These are phyloP conservation scores for Morone saxatilis DNA, from an alignment of 2,113 vertebrate species.

Conservation along the genomic window DNA sequence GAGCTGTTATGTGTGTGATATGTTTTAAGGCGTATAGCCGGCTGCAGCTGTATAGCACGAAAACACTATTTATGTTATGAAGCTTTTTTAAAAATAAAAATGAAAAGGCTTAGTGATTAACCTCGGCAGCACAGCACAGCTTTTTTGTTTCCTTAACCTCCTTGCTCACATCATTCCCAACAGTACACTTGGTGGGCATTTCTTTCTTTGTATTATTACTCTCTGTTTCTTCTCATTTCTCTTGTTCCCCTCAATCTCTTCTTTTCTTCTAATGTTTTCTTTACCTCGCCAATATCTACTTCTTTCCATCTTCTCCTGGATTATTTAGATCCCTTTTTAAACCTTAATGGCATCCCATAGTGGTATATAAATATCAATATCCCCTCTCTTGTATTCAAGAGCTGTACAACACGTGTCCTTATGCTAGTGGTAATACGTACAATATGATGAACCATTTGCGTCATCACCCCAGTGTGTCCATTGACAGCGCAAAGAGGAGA, in stretches of 20 bases:
- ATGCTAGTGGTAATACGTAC: no score
- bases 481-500: no score
- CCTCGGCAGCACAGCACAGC: not conserved
- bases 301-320: not conserved
- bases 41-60: not conserved
- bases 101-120: conserved; percentile 15
- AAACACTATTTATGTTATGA: conserved; percentile 15
- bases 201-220: not conserved
- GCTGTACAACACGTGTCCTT: no score
- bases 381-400: no score
- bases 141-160: not conserved
- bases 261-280: not conserved
- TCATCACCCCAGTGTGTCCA: no score
- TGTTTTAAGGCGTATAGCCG: conserved; percentile 25
- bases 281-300: not conserved
- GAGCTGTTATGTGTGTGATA: conserved; percentile 42
- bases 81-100: conserved; percentile 33
- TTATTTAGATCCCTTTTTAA: not conserved
- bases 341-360: not conserved
- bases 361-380: not conserved
- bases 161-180: not conserved
- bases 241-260: not conserved
- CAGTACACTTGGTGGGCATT: not conserved
- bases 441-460: no score
- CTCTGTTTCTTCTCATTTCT: not conserved